Evolutionary conservation across 2,113 vertebrate species (phyloP), one percentile per base, ranked within the genome.

Genomic region (Apaloderma vittatum): DNA sequence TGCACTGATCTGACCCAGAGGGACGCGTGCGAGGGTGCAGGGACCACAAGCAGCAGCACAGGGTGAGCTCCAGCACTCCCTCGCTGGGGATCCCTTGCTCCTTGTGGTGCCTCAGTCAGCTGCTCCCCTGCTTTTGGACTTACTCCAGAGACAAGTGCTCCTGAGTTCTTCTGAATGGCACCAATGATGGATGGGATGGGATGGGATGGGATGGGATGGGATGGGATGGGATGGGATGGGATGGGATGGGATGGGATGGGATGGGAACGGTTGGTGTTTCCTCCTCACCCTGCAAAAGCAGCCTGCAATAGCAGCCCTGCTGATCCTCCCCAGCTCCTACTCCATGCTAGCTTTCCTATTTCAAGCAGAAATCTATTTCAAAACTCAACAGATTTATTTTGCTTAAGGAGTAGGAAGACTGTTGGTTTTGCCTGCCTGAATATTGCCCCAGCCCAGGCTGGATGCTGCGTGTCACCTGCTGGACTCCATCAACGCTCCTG

Each of bases 21-120:
- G 55, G 29, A 29, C 5, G 2, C 2, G 6, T 74, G 49, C 10
- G 11, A 49, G 58, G 51, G 49, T 4, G 1, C 36, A 32, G 46
- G 54, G 45, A 90, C 55, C 32, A 59, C 0, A 0, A 72, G 57
- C 21, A 72, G 45, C 1, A 0, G 49, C 1, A 2, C 17, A 58
- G 57, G 74, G 66, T 37, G 34, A 84, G 8, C 4, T 77, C 49
- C 54, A 11, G 3, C 0, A 1, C n/a, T 27, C 52, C 58, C 49
- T 80, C 0, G 0, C 37, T 65, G 59, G 52, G 58, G 22, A 48
- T 89, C 51, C 26, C 37, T 84, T 1, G 1, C 7, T 87, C 32
- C 55, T 66, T 13, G 6, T 3, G 1, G 21, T 26, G 9, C 24
- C 61, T 78, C 43, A 30, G 43, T 21, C 58, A 46, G 22, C 81